phyloP scores from a whole-genome alignment of 1,140 invertebrate species.

The Heliconius hewitsoni region DNA sequence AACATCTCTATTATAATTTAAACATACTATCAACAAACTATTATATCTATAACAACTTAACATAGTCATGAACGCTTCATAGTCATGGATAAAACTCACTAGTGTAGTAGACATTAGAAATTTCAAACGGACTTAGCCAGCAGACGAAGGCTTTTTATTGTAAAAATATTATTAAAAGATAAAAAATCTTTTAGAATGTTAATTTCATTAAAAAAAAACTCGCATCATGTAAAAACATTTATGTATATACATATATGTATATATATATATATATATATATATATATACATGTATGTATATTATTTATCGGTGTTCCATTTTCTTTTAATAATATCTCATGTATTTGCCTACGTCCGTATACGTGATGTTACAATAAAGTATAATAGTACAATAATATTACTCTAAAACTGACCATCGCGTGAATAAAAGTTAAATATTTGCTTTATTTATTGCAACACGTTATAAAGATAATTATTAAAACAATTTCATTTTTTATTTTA shows the following conservation, averaged over 20 bases:
- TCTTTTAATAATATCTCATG: neutral
- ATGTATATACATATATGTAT: too few species aligned
- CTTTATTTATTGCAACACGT: neutral
- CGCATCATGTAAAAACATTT: neutral
- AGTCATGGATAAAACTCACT: conserved; percentile 40
- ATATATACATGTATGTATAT: too few species aligned
- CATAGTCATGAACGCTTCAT: conserved; percentile 38
- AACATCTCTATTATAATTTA: neutral
- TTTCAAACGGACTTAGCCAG: conserved; percentile 1
- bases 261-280: too few species aligned
- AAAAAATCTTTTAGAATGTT: too few species aligned
- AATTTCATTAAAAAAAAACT: too few species aligned
- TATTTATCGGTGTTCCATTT: neutral
- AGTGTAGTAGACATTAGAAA: conserved; percentile 4
- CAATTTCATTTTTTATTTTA: neutral
- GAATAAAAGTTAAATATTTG: neutral
- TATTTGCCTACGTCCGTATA: neutral
- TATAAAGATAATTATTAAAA: neutral
- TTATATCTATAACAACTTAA: conserved; percentile 26
- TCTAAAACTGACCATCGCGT: conserved; percentile 44
- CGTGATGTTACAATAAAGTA: neutral
- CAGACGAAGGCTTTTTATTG: too few species aligned
- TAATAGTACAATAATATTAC: conserved; percentile 11
- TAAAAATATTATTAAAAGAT: too few species aligned
- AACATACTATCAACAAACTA: neutral